Evolutionary conservation across 2,888 invertebrate genomes (phyloP), one percentile per base, ranked within the genome.

Genomic region (Allacma fusca): DNA sequence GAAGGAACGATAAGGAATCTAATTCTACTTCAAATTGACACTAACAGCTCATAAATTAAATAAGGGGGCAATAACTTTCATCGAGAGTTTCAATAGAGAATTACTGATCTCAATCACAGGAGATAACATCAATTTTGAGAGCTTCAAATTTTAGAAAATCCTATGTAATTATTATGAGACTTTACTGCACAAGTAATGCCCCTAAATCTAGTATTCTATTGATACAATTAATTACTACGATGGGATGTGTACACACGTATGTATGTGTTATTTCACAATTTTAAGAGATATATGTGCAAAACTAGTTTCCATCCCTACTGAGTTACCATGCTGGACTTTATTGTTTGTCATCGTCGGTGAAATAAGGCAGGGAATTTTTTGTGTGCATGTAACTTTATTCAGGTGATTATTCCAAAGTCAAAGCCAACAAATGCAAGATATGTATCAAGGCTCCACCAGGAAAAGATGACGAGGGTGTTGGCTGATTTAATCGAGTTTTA

Each of bases 1-100:
- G 1, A 21, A 21, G 21, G 21, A 65, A 13, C 29, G 65, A 65
- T 65, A 65, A 65, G n/a, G 13, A 28, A 28, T 65, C n/a, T 65
- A 50, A 65, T 65, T 65, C 29, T 24, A n/a, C 28, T 12, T 65
- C 28, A 26, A 24, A 65, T 65, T 65, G 28, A 65, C 65, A 65
- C 65, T 29, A 65, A 24, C 28, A 65, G 28, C 65, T 16, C n/a
- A 24, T n/a, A 28, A 28, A 28, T 34, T 68, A 12, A 43, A 34
- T 67, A 21, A 21, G 43, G 28, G 69, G 44, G 19, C 69, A 70
- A 70, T 70, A 44, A 70, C 69, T 43, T 44, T 70, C 43, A 43
- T 24, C 21, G 26, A 24, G 23, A 21, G 62, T 65, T 65, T 65
- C 65, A 65, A 26, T 65, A 28, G 12, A 19, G 24, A 26, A 12